Evolutionary conservation across 2,113 vertebrate genomes (phyloP).

Genomic region (Onychorhynchus coronatus): DNA sequence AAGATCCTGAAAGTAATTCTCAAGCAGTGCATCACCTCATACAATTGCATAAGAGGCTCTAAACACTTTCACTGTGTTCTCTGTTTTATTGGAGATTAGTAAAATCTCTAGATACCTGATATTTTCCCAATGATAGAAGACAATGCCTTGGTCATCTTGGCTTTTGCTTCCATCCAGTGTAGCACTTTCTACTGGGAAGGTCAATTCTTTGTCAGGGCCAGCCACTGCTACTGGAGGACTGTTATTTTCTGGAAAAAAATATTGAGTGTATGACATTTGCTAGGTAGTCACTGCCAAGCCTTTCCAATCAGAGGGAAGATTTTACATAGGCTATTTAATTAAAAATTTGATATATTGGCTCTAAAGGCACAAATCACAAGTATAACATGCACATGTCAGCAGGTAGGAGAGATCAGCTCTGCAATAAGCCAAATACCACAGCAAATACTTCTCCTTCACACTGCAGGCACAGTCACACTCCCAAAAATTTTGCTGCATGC

Average conservation of each 20-base stretch:
- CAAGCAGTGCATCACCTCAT: background rate
- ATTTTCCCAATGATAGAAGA: slow-evolving; percentile 79
- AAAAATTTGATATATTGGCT: background rate
- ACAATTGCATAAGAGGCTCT: background rate
- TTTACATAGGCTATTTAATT: background rate
- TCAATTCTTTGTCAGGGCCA: slow-evolving; percentile 81
- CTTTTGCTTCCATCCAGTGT: slow-evolving; percentile 81
- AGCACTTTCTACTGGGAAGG: slow-evolving; percentile 76
- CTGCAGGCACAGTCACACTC: background rate
- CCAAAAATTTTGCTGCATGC: background rate
- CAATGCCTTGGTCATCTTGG: slow-evolving; percentile 79
- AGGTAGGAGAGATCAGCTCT: background rate
- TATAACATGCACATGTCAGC: background rate
- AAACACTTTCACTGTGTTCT: background rate
- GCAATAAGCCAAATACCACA: background rate
- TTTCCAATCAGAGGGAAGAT: background rate
- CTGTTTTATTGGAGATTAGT: background rate
- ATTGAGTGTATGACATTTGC: background rate
- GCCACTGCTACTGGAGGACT: slow-evolving; percentile 79
- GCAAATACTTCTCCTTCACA: background rate
- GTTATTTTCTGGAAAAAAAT: slow-evolving; percentile 69
- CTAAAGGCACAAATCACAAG: background rate
- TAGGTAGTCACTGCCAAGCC: background rate
- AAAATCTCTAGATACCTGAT: slow-evolving; percentile 73
- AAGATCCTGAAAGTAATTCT: background rate